Base-by-base conservation (phyloP, 2,113 vertebrate species). In the Emydocephalus ijimae region DNA sequence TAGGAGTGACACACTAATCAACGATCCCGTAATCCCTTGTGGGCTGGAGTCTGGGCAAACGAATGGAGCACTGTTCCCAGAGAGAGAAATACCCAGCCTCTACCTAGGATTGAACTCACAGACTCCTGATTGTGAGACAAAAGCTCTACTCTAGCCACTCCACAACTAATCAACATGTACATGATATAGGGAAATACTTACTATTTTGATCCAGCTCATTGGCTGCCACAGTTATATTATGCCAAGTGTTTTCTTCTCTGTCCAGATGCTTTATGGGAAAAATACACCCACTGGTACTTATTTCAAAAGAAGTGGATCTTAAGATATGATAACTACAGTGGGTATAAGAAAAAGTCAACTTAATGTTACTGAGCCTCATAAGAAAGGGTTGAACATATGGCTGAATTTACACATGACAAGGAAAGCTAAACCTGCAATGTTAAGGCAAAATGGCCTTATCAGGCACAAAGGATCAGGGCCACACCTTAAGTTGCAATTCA, bases 211-310 rank as follows among this genome's bases (percentile, higher is more conserved):
- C 95, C 61, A 98, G 91, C 95, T 99, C 99, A 90, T 98, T 97
- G 9, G 99, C 99, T 90, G 97, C 98, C 64, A 99, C 98, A 39
- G 98, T 98, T 95, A 99, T 98, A 94, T 98, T 97, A 95, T 99
- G 98, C 89, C 96, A 98, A 1, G 98, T 93, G 34, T 97, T 94
- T 88, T 97, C 91, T 97, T 99, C 99, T 95, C 99, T 97, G 96
- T 99, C 99, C 94, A 99, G 95, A 23, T 92, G 96, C 95, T 96
- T 98, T 86, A 95, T 95, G n/a, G 98, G 97, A 2, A 94, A 97
- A 95, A 99, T 98, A 87, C 95, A 92, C 69, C 99, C 99, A 0
- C 69, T 87, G 1, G 96, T 94, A 26, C 97, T 95, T 92, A 99
- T 97, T 34, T 89, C 89, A 87, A 99, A 94, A 1, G 98, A 98